Percentiles rank a stretch among this genome's conserved stretches.
These are phyloP conservation scores for Psilanteris sp. DNA, from an alignment of 1,140 invertebrate species.

Conservation along the genomic window DNA sequence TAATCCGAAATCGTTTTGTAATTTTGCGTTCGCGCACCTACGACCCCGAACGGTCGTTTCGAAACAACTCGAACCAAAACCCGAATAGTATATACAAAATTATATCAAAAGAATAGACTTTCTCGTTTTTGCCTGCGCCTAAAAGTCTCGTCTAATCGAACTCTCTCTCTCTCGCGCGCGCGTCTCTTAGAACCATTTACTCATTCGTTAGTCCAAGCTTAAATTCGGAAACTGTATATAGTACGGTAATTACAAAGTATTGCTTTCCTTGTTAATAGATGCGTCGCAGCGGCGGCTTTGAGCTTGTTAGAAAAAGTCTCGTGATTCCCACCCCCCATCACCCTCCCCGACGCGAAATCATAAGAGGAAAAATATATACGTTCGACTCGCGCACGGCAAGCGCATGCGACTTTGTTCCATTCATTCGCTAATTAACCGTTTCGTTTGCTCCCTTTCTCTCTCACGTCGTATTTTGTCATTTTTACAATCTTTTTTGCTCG, in stretches of 20 bases:
- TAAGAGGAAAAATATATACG: conserved; percentile 46
- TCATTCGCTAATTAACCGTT: conserved; percentile 61
- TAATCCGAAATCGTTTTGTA: conserved; percentile 23
- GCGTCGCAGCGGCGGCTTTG: conserved; percentile 58
- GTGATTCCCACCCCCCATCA: conserved; percentile 27
- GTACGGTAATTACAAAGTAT: conserved; percentile 76
- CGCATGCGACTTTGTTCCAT: conserved; percentile 16
- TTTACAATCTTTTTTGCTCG: too few species aligned
- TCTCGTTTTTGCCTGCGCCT: too few species aligned
- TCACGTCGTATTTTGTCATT: not conserved
- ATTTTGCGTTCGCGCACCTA: too few species aligned
- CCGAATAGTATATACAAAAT: conserved; percentile 54
- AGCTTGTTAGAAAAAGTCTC: conserved; percentile 59
- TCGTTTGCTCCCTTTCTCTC: conserved; percentile 62
- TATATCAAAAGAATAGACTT: conserved; percentile 31
- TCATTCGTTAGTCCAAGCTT: conserved; percentile 49
- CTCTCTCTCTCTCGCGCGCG: too few species aligned
- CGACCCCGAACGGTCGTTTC: too few species aligned
- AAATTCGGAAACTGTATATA: conserved; percentile 46
- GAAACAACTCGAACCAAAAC: too few species aligned
- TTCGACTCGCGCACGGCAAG: conserved; percentile 9
- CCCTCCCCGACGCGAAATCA: conserved; percentile 47
- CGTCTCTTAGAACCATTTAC: conserved; percentile 2
- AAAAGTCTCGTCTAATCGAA: too few species aligned
- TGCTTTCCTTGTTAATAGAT: conserved; percentile 76